Evolutionary conservation across 1,140 invertebrate species (phyloP), one percentile per base, ranked within the genome.

Genomic region (Nasonia longicornis): DNA sequence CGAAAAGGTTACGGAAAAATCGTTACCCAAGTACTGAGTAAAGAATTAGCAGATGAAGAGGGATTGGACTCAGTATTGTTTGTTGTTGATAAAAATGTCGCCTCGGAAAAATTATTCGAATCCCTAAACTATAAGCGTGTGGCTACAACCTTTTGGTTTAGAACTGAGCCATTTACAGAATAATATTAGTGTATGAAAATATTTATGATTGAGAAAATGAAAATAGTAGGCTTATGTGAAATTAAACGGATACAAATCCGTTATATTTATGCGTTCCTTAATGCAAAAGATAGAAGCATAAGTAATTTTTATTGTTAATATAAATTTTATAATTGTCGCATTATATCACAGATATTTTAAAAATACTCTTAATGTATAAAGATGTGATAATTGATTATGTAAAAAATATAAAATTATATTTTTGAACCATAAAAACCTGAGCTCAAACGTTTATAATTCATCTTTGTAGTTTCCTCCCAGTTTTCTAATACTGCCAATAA

Each of bases 401-500:
- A 52, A 52, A 48, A 52, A 52, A 52, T 52, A 52, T 52, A 52
- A 4, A 52, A 52, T 16, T 48, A 42, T 52, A 52, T 10, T 58
- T 58, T 58, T n/a, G 10, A 42, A 42, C 38, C 0, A 16, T 48
- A 16, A 58, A n/a, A 58, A 58, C 52, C 52, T 58, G 16, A 7
- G 3, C n/a, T 58, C 3, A 14, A n/a, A 29, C 31, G 31, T 29
- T 80, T 89, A 90, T 79, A 90, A 80, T 83, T 90, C 89, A 71
- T 90, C 89, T 86, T 78, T 89, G 52, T 58, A 58, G 38, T 75
- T 52, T 7, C 73, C 64, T 26, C 81, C 64, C 80, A 90, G 85
- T 74, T 89, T 85, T 69, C 80, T 80, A 20, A 90, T 83, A 66
- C 85, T 88, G 70, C 89, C 89, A 52, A 88, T 70, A 77, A 90